Percentiles rank a stretch among this genome's conserved stretches.
These are phyloP conservation scores for Pachyramphus minor DNA, from an alignment of 2,113 vertebrate species.

Conservation along the genomic window DNA sequence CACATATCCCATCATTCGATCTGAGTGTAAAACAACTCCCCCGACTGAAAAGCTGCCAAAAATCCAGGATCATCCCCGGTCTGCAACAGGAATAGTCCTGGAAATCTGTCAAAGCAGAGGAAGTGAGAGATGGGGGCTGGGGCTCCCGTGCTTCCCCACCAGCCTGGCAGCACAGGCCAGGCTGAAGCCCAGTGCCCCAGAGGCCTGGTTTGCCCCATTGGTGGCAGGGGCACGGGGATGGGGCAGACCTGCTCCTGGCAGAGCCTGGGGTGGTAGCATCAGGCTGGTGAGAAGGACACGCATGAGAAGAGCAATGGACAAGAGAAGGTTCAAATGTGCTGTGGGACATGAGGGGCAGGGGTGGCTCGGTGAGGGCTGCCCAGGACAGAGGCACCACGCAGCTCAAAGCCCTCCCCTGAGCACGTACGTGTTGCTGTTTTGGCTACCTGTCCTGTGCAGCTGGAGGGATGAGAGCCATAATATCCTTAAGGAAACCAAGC, in stretches of 20 bases:
- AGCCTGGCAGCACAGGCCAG: not conserved
- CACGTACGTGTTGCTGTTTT: rapidly evolving
- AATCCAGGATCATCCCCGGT: not conserved
- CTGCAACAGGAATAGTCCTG: not conserved
- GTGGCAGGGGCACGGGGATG: rapidly evolving
- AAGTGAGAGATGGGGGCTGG: not conserved
- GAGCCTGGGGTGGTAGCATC: rapidly evolving
- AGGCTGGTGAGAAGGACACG: not conserved
- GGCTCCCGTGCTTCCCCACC: rapidly evolving
- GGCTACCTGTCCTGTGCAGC: not conserved
- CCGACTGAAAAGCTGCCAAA: not conserved
- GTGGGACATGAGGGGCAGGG: not conserved
- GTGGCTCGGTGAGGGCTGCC: rapidly evolving
- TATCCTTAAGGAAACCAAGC: not conserved
- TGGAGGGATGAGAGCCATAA: not conserved
- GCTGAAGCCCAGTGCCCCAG: not conserved
- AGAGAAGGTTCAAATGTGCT: not conserved
- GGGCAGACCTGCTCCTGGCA: not conserved
- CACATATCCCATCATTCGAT: not conserved
- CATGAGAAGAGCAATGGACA: not conserved
- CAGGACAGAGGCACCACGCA: not conserved
- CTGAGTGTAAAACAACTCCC: not conserved
- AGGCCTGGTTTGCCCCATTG: rapidly evolving
- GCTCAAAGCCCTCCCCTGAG: not conserved
- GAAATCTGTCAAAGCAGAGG: constrained; percentile 2